Evolutionary conservation across 2,797 vertebrate genomes (phyloP), one percentile per base, ranked within the genome.

Genomic region (Macroramphosus scolopax): DNA sequence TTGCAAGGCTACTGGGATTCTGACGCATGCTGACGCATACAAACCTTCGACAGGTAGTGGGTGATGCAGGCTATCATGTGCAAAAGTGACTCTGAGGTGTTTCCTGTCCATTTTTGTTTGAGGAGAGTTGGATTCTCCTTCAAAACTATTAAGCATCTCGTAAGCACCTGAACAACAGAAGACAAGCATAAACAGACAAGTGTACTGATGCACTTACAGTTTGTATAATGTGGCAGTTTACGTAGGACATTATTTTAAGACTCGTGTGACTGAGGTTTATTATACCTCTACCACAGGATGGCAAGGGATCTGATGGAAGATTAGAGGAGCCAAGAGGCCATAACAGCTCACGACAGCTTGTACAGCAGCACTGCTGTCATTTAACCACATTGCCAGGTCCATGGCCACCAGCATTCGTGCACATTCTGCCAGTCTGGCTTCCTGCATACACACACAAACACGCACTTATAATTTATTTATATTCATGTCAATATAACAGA

Each of bases 41-140:
- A 20, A n/a, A 84, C 97, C 95, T 95, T 96, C 56, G 88, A 87
- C 43, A 93, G 66, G 69, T 94, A 94, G 85, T 91, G 92, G 32
- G 92, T 89, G 37, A 90, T 90, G 70, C 93, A 98, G 50, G 93
- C 93, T 57, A 95, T 88, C 93, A 97, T 97, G 65, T 96, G 94
- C 59, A 92, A 85, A 8, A 95, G 51, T 12, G 89, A 90, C 63
- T 93, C 91, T 28, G 85, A 79, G 51, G 82, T 84, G 20, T 61
- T 63, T 63, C 47, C 33, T 5, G 83, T 38, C 48, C 82, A 91
- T 68, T 72, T 93, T 31, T 89, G 87, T 69, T 90, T 90, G 48
- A 83, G 52, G 51, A 69, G 38, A 59, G 14, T 70, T 63, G 91
- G 87, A 56, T 94, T 88, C 73, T 92, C 90, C 85, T 94, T 91